phyloP scores from a whole-genome alignment of 35 echinoderm and acorn worm species.

The Ophioderma brevispina region DNA sequence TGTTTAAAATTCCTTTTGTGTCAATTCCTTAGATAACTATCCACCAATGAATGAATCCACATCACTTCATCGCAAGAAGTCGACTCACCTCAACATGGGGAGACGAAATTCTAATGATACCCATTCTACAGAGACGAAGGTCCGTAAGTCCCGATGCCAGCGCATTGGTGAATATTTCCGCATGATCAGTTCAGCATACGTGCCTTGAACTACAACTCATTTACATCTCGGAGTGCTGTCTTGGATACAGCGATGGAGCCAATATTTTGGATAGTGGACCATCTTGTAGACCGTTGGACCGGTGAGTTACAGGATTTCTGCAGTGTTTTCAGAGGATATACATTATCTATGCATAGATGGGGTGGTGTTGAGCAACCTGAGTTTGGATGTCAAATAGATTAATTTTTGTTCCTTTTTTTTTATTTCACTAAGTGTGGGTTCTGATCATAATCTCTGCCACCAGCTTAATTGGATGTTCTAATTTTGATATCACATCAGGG shows the following conservation, averaged over 20 bases:
- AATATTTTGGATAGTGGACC: conserved; percentile 70
- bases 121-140: neutral
- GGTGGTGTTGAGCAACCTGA: no score
- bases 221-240: conserved; percentile 37
- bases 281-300: conserved; percentile 79
- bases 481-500: no score
- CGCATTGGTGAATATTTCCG: neutral
- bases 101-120: neutral
- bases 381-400: no score
- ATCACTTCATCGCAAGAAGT: neutral
- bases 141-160: neutral
- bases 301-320: no score
- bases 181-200: conserved; percentile 48
- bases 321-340: no score
- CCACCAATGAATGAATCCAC: neutral
- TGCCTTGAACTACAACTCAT: conserved; percentile 81
- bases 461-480: no score
- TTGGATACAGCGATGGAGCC: conserved; percentile 78
- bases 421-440: no score
- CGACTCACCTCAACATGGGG: neutral
- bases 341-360: no score
- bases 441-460: no score
- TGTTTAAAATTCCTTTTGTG: no score
- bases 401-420: no score
- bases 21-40: no score